Conservation (phyloP, 2,113 vertebrate species). For the Psephotus haematonotus region DNA sequence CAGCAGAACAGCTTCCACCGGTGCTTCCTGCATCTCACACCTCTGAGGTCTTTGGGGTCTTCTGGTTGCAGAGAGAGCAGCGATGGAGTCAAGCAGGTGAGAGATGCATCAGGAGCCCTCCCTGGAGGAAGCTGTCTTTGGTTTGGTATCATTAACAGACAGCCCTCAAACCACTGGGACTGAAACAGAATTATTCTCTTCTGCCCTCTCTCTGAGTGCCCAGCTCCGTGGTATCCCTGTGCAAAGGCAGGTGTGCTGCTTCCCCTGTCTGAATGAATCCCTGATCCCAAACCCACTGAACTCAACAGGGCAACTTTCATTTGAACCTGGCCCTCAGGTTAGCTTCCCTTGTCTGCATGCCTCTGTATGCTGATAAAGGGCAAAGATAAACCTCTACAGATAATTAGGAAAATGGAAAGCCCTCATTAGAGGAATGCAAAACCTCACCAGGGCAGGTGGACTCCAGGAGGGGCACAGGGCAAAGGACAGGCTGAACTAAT, state of each 20-base stretch:
- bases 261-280: background rate
- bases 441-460: background rate
- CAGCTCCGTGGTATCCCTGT: rapidly evolving
- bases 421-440: background rate
- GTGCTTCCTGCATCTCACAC: background rate
- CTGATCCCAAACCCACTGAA: background rate
- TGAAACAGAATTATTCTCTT: background rate
- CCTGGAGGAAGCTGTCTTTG: background rate
- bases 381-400: background rate
- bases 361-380: background rate
- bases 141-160: background rate
- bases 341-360: background rate
- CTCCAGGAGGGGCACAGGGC: background rate
- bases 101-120: background rate
- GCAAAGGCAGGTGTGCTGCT: background rate
- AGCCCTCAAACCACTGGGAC: background rate
- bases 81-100: background rate
- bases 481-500: background rate
- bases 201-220: no score
- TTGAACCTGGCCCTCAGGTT: background rate
- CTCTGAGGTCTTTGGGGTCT: background rate
- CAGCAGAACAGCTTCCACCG: background rate
- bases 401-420: background rate
- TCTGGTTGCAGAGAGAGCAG: background rate
- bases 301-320: background rate